These are phyloP conservation scores for Arenaria interpres DNA, from an alignment of 2,113 vertebrate genomes.

Conservation along the genomic window DNA sequence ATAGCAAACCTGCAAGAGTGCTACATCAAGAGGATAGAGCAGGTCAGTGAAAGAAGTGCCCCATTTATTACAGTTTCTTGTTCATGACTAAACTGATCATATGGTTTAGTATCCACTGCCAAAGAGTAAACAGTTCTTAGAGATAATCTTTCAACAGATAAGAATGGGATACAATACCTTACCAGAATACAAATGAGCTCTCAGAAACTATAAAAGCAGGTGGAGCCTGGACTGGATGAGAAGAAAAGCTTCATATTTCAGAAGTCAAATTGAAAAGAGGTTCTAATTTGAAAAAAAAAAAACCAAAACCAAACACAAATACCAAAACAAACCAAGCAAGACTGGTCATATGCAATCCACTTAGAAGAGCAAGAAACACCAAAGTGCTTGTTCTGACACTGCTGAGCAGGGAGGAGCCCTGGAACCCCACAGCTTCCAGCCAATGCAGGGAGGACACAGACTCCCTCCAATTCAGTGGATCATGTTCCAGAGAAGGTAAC, in stretches of 20 bases:
- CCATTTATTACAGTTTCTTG: not conserved
- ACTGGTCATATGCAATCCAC: too few species aligned
- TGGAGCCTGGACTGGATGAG: rapidly evolving
- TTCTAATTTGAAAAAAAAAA: not conserved
- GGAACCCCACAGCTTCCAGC: not conserved
- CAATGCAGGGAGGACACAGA: not conserved
- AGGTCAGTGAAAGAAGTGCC: not conserved
- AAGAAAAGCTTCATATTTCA: not conserved
- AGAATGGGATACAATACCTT: not conserved
- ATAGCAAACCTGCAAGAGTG: not conserved
- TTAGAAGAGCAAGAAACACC: not conserved
- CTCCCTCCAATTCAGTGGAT: rapidly evolving
- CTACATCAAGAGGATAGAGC: not conserved
- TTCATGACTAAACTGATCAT: not conserved
- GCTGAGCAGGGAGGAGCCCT: not conserved
- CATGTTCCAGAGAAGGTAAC: not conserved
- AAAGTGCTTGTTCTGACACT: not conserved
- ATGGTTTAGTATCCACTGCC: not conserved
- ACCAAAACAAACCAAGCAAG: not conserved
- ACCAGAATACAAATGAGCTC: not conserved
- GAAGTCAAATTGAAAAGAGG: not conserved
- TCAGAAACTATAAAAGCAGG: not conserved
- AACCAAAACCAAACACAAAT: not conserved
- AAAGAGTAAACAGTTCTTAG: not conserved
- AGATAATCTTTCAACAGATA: not conserved